These are phyloP conservation scores for Bhutanitis thaidina DNA, from an alignment of 2,888 invertebrate species.

Conservation along the genomic window DNA sequence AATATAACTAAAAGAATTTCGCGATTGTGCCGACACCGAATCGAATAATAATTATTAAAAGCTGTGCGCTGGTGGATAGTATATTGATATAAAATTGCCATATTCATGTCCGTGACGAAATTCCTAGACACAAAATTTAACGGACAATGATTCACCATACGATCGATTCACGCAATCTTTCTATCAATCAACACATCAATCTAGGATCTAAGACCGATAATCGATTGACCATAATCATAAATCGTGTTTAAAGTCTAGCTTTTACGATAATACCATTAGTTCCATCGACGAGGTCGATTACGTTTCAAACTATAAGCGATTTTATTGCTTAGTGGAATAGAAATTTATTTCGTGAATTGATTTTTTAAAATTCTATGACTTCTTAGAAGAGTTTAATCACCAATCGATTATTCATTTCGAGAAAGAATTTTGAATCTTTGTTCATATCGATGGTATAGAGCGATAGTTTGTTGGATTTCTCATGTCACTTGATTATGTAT, in stretches of 20 bases:
- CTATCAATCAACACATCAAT: not conserved
- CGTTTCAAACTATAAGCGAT: not conserved
- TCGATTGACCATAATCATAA: conserved; percentile 1
- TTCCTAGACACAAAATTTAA: conserved; percentile 2
- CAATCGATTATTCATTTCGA: no score
- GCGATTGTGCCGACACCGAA: not conserved
- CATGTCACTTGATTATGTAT: no score
- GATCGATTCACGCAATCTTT: conserved; percentile 6
- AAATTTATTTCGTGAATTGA: not conserved
- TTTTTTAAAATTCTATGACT: not conserved
- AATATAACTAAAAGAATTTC: not conserved
- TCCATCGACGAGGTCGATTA: conserved; percentile 7
- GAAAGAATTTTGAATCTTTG: no score
- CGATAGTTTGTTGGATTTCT: no score
- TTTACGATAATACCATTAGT: conserved; percentile 13
- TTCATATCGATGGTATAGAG: no score
- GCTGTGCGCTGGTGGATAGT: not conserved
- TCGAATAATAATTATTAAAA: conserved; percentile 7
- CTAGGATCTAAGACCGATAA: conserved; percentile 2
- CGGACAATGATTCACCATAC: conserved; percentile 9
- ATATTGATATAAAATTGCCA: conserved; percentile 12
- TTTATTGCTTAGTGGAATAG: conserved; percentile 5
- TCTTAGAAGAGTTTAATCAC: not conserved
- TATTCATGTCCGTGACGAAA: conserved; percentile 1
- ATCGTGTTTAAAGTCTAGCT: conserved; percentile 8